Conservation (phyloP, 1,140 invertebrate species). For the Panulirus ornatus region DNA sequence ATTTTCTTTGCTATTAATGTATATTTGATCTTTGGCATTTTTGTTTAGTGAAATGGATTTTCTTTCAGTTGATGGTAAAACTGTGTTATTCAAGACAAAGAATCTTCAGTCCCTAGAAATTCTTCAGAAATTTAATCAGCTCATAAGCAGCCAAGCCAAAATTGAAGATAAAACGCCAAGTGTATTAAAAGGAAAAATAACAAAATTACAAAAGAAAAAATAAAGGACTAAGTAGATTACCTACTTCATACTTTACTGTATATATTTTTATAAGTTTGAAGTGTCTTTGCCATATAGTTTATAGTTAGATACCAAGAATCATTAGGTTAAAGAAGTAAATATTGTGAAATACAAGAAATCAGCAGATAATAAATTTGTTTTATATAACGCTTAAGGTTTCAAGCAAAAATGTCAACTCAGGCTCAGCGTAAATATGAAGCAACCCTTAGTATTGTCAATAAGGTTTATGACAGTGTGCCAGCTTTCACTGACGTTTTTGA, state of each 20-base stretch:
- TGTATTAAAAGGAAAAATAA: neutral
- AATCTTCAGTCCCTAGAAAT: slow-evolving; percentile 88
- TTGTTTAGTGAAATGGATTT: too few relatives aligned
- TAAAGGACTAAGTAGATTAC: neutral
- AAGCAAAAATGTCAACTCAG: slow-evolving; percentile 55
- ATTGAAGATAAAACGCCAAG: slow-evolving; percentile 19
- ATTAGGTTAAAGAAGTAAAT: neutral
- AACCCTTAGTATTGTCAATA: slow-evolving; percentile 82
- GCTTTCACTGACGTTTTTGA: slow-evolving; percentile 97
- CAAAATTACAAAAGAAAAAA: slow-evolving; percentile 52
- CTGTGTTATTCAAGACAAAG: slow-evolving; percentile 85
- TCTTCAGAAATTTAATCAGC: slow-evolving; percentile 85
- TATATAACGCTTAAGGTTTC: neutral
- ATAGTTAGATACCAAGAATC: neutral
- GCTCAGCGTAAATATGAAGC: slow-evolving; percentile 75
- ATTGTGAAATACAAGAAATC: neutral
- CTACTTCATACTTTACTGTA: slow-evolving; percentile 4
- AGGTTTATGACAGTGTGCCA: slow-evolving; percentile 91
- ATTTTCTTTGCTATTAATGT: too few relatives aligned
- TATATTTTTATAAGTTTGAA: slow-evolving; percentile 1
- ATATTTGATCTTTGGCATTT: too few relatives aligned
- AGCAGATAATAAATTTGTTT: neutral
- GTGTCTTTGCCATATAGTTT: neutral
- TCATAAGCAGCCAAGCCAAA: slow-evolving; percentile 67
- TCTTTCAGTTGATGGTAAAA: slow-evolving; percentile 80